Evolutionary conservation across 2,888 invertebrate genomes (phyloP), one percentile per base, ranked within the genome.

Genomic region (Cloeon dipterum): DNA sequence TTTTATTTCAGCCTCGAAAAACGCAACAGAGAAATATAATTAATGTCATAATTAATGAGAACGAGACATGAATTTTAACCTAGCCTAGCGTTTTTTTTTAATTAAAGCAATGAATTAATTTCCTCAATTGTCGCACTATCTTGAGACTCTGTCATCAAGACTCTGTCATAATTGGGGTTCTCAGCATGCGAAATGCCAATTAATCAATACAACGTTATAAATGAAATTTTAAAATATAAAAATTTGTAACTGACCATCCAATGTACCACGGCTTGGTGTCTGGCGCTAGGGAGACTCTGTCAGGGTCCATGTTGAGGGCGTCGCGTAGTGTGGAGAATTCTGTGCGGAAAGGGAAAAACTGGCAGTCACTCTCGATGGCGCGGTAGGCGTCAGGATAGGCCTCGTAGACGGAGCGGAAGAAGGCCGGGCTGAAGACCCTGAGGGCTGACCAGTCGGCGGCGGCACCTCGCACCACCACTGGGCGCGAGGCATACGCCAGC

Each of bases 161-260:
- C n/a, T n/a, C n/a, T n/a, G n/a, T n/a, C n/a, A n/a, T n/a, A n/a
- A n/a, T n/a, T n/a, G n/a, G n/a, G n/a, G n/a, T n/a, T n/a, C n/a
- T n/a, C n/a, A n/a, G n/a, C n/a, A n/a, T n/a, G n/a, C n/a, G n/a
- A n/a, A n/a, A n/a, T n/a, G n/a, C n/a, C n/a, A n/a, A n/a, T n/a
- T n/a, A n/a, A n/a, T n/a, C n/a, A n/a, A n/a, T n/a, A n/a, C n/a
- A n/a, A n/a, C n/a, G n/a, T n/a, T n/a, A n/a, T n/a, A n/a, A n/a
- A n/a, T n/a, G n/a, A n/a, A n/a, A n/a, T n/a, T n/a, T n/a, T n/a
- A n/a, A n/a, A n/a, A n/a, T n/a, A n/a, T n/a, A n/a, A n/a, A n/a
- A n/a, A n/a, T n/a, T n/a, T n/a, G n/a, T n/a, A n/a, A 61, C 70
- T 63, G 60, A 79, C 85, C 86, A 86, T 45, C 88, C 88, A 33